Conservation (phyloP, 2,888 invertebrate genomes). For the Eupithecia subumbrata region DNA sequence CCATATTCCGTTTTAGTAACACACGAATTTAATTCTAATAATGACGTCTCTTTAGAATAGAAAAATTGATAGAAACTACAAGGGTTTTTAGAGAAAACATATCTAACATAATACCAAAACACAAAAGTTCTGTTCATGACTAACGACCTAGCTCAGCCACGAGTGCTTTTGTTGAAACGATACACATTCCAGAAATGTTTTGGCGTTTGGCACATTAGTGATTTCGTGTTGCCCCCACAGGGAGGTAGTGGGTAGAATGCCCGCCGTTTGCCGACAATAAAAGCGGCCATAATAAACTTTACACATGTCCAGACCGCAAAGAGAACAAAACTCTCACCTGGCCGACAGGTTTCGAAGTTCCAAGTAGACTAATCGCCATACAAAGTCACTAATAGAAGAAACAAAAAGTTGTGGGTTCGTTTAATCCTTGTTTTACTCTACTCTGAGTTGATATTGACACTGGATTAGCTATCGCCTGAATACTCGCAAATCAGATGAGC, state of each 20-base stretch:
- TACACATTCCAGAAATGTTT: conserved; percentile 28
- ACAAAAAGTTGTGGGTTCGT: background rate
- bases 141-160: background rate
- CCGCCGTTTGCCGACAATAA: conserved; percentile 63
- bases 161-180: conserved; percentile 8
- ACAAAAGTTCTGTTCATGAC: conserved; percentile 1
- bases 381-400: background rate
- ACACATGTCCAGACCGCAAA: conserved; percentile 71
- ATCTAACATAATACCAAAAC: background rate
- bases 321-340: conserved; percentile 71
- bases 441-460: background rate
- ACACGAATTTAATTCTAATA: background rate
- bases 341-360: conserved; percentile 55
- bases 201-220: conserved; percentile 46
- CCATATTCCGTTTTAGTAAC: background rate
- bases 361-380: conserved; percentile 5
- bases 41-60: background rate
- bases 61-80: background rate
- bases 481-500: no score
- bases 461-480: background rate
- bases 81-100: background rate
- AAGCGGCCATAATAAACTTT: conserved; percentile 73
- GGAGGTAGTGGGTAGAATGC: conserved; percentile 47
- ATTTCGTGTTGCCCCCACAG: conserved; percentile 50
- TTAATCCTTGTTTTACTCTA: background rate